Percentiles rank a stretch among this genome's conserved stretches.
phyloP scores from a whole-genome alignment of 1,140 invertebrate species.

The Aphaenogaster rudis region DNA sequence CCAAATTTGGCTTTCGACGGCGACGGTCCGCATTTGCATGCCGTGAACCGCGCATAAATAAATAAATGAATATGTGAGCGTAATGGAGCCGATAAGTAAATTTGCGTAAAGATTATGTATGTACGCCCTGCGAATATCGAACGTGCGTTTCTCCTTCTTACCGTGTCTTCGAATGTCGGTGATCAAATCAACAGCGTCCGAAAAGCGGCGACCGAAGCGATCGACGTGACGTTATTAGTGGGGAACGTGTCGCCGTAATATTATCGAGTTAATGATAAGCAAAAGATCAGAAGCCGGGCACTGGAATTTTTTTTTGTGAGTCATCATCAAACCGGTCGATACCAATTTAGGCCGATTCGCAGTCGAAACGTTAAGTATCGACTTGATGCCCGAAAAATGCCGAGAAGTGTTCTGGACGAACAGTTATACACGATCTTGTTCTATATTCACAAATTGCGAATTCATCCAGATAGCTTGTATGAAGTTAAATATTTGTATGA shows the following conservation, averaged over 20 bases:
- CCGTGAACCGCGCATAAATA: constrained; percentile 52
- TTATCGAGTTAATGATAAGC: constrained; percentile 74
- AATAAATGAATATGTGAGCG: constrained; percentile 60
- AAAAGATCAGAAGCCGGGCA: constrained; percentile 56
- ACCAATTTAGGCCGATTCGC: constrained; percentile 74
- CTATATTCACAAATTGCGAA: constrained; percentile 25
- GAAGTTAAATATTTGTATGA: not conserved
- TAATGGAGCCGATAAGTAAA: constrained; percentile 45
- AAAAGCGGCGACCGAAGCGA: constrained; percentile 50
- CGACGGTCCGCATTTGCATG: constrained; percentile 38
- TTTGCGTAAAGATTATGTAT: constrained; percentile 30
- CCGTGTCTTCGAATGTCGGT: not conserved
- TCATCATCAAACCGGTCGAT: constrained; percentile 74
- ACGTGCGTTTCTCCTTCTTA: not conserved
- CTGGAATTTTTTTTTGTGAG: constrained; percentile 64
- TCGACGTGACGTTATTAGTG: constrained; percentile 70
- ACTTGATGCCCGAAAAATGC: constrained; percentile 34
- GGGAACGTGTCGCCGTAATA: constrained; percentile 71
- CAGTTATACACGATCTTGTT: constrained; percentile 18
- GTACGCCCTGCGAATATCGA: constrained; percentile 6
- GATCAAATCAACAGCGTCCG: constrained; percentile 20
- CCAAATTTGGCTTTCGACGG: constrained; percentile 54
- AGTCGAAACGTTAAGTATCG: constrained; percentile 54
- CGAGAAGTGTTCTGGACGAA: not conserved
- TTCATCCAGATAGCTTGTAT: not conserved